Evolutionary conservation across 2,797 vertebrate genomes (phyloP).

Genomic region (Gephyroberyx darwinii): DNA sequence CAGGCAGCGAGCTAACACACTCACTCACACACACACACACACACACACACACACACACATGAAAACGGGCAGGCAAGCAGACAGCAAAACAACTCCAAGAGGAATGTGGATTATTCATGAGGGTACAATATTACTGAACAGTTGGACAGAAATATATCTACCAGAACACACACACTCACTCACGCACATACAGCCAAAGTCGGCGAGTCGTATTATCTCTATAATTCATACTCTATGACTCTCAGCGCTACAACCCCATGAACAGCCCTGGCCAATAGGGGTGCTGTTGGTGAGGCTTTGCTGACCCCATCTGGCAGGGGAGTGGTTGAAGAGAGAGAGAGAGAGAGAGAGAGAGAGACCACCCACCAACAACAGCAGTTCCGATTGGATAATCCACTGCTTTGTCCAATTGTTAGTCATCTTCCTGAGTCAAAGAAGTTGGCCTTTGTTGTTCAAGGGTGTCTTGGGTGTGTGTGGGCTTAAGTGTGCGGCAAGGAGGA

Average conservation of each 20-base stretch:
- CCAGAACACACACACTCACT: conserved; percentile 39
- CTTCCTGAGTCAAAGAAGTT: conserved; percentile 48
- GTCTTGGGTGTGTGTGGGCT: conserved; percentile 56
- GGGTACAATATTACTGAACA: conserved; percentile 50
- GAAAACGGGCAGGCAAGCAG: conserved; percentile 32
- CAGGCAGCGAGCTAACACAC: conserved; percentile 31
- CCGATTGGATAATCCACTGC: conserved; percentile 63
- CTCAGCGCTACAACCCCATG: conserved; percentile 25
- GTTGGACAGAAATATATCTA: conserved; percentile 50
- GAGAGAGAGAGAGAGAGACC: conserved; percentile 53
- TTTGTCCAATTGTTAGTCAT: conserved; percentile 56
- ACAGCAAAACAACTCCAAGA: conserved; percentile 42
- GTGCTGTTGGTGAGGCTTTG: conserved; percentile 69
- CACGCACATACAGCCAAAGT: conserved; percentile 13
- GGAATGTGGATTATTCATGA: conserved; percentile 58
- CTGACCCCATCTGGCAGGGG: conserved; percentile 79
- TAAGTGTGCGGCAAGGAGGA: conserved; percentile 61
- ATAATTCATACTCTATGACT: conserved; percentile 44
- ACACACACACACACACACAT: conserved; percentile 24
- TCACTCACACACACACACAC: conserved; percentile 8
- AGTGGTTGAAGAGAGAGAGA: conserved; percentile 65
- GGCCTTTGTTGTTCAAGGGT: conserved; percentile 57
- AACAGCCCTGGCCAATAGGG: conserved; percentile 63
- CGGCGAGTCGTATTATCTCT: conserved; percentile 35
- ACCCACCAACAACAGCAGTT: conserved; percentile 66